Evolutionary conservation across 2,797 vertebrate genomes (phyloP), one percentile per base, ranked within the genome.

Genomic region (Coregonus suidteri): DNA sequence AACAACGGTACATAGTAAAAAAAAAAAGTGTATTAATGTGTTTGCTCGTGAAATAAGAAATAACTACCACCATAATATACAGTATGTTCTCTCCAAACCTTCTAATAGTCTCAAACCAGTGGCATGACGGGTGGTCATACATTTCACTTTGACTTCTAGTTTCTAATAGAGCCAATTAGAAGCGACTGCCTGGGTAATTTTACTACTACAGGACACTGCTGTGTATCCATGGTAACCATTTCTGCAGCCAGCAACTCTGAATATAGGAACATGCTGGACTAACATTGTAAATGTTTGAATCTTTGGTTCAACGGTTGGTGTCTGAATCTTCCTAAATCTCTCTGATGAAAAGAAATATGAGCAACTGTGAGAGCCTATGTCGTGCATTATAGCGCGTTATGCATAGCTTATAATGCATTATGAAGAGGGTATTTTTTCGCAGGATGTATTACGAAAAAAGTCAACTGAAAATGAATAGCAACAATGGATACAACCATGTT

Each of bases 171-270:
- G 34, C 68, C 59, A 62, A 62, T 62, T 20, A 62, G 59, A 62
- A 62, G 20, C 59, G 20, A 62, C 20, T 62, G 20, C 59, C 20
- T 20, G n/a, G n/a, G n/a, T 20, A 25, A 18, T 66, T 20, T 47
- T 77, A 62, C 77, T 74, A n/a, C n/a, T 62, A 20, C 59, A 25
- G 6, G 59, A 59, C 66, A 35, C 68, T 30, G 52, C 41, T 62
- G 62, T 71, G 80, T 66, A 69, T 77, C 83, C 77, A 77, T 80
- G 83, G 69, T 69, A 81, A 84, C 83, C 16, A 16, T 1, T 47
- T 70, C 16, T 41, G 37, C 67, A 47, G 67, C 67, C 35, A 31
- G 64, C 64, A 66, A 13, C 64, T 66, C 30, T 35, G 65, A 18
- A 0, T 15, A 67, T 13, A 15, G 31, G 31, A 67, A 34, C 18